Evolutionary conservation across 2,888 invertebrate genomes (phyloP), one percentile per base, ranked within the genome.

Genomic region (Caenorhabditis sp.): DNA sequence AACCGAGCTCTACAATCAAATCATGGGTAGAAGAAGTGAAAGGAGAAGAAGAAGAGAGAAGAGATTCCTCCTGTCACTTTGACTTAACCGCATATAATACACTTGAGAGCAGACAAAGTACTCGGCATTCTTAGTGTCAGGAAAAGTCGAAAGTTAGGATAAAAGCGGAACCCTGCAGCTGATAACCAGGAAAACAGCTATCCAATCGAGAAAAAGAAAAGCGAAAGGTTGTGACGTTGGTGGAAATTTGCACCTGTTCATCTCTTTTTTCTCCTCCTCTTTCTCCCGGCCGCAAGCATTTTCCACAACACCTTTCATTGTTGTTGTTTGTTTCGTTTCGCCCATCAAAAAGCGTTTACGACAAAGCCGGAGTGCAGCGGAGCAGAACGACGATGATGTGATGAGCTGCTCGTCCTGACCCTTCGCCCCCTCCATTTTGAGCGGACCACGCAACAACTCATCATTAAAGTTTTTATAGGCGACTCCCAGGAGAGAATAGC

Each of bases 1-100:
- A 72, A 58, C 41, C 50, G 52, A 46, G 50, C 7, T 26, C 63
- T 58, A 72, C 72, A 72, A 72, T 72, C 72, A 72, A 72, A 72
- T 72, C 72, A 72, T 43, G 72, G 52, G 35, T 22, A 61, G 61
- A 61, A 70, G 39, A 46, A 61, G 70, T n/a, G n/a, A n/a, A n/a
- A n/a, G n/a, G n/a, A n/a, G n/a, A n/a, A n/a, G n/a, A n/a, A n/a
- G n/a, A n/a, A n/a, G n/a, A n/a, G n/a, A n/a, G n/a, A n/a, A n/a
- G n/a, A n/a, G n/a, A n/a, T n/a, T n/a, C n/a, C 58, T 46, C 59
- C 52, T 68, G 68, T 68, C 68, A 68, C 58, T 68, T 68, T 26
- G 43, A 48, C 68, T 68, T 43, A 68, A 68, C 52, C n/a, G 59
- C 52, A 59, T 52, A 59, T 59, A 50, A 59, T 62, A 50, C 32